Evolutionary conservation across 2,797 vertebrate genomes (phyloP).

Genomic region (Oophaga sylvatica): DNA sequence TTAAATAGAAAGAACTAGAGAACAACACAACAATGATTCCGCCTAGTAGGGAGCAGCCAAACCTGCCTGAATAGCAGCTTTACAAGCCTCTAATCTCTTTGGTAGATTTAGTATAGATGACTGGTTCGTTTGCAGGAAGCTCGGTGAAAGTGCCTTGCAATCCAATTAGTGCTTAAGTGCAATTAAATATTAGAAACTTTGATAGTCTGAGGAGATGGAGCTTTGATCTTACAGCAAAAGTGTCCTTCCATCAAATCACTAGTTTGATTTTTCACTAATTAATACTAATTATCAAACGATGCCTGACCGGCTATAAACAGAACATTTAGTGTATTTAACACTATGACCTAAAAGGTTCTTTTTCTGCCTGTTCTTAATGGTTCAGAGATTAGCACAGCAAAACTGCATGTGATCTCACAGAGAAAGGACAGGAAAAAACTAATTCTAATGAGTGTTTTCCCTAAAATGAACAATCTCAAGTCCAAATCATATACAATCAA

Average conservation of each 20-base stretch:
- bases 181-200: slow-evolving; percentile 79
- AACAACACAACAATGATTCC: slow-evolving; percentile 70
- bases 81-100: slow-evolving; percentile 76
- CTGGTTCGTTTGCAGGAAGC: slow-evolving; percentile 76
- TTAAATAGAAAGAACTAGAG: not conserved
- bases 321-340: slow-evolving; percentile 77
- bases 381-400: not conserved
- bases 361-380: slow-evolving; percentile 66
- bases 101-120: slow-evolving; percentile 76
- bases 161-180: slow-evolving; percentile 83
- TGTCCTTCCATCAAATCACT: slow-evolving; percentile 77
- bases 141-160: slow-evolving; percentile 81
- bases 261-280: slow-evolving; percentile 81
- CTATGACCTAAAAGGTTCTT: slow-evolving; percentile 73
- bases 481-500: not conserved
- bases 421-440: not conserved
- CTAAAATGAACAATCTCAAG: not conserved
- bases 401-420: not conserved
- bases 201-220: slow-evolving; percentile 75
- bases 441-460: not conserved
- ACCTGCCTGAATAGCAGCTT: slow-evolving; percentile 69
- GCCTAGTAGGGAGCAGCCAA: slow-evolving; percentile 69
- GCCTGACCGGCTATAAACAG: slow-evolving; percentile 76
- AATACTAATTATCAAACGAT: slow-evolving; percentile 79
- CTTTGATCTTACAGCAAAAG: slow-evolving; percentile 82